Evolutionary conservation across 2,888 invertebrate species (phyloP).

Genomic region (Troides oblongomaculatus): DNA sequence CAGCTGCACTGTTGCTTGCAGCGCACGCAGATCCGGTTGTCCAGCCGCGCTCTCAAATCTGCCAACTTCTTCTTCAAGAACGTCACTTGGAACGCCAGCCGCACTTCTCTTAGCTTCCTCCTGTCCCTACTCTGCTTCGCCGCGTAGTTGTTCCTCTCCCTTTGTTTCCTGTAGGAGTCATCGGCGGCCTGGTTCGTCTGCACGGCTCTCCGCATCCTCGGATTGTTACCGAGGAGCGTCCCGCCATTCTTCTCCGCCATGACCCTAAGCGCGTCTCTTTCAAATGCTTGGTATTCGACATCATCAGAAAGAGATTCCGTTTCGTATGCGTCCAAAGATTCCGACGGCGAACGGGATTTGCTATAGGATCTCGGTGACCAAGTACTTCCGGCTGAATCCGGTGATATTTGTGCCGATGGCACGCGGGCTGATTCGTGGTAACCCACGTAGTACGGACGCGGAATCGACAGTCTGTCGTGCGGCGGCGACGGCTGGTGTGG

Average conservation of each 20-base stretch:
- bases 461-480: slow-evolving; percentile 32
- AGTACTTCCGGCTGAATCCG: slow-evolving; percentile 46
- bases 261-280: slow-evolving; percentile 83
- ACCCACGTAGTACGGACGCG: slow-evolving; percentile 37
- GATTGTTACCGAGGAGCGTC: slow-evolving; percentile 79
- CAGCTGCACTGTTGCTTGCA: slow-evolving; percentile 41
- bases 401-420: slow-evolving; percentile 50
- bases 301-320: slow-evolving; percentile 67
- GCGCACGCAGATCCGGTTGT: slow-evolving; percentile 40
- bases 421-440: slow-evolving; percentile 43
- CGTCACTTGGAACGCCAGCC: slow-evolving; percentile 92
- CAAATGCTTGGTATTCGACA: slow-evolving; percentile 84
- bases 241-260: slow-evolving; percentile 83
- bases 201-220: slow-evolving; percentile 84
- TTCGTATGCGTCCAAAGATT: slow-evolving; percentile 50
- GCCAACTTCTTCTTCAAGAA: slow-evolving; percentile 78
- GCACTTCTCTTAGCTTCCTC: slow-evolving; percentile 93
- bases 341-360: slow-evolving; percentile 69
- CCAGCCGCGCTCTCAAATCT: slow-evolving; percentile 46
- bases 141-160: slow-evolving; percentile 95
- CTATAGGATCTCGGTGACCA: slow-evolving; percentile 42
- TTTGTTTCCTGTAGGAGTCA: slow-evolving; percentile 91
- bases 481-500: slow-evolving; percentile 31
- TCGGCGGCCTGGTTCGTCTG: slow-evolving; percentile 76
- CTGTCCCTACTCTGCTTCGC: slow-evolving; percentile 96